Evolutionary conservation across 2,888 invertebrate genomes (phyloP).

Genomic region (Panopea generosa): DNA sequence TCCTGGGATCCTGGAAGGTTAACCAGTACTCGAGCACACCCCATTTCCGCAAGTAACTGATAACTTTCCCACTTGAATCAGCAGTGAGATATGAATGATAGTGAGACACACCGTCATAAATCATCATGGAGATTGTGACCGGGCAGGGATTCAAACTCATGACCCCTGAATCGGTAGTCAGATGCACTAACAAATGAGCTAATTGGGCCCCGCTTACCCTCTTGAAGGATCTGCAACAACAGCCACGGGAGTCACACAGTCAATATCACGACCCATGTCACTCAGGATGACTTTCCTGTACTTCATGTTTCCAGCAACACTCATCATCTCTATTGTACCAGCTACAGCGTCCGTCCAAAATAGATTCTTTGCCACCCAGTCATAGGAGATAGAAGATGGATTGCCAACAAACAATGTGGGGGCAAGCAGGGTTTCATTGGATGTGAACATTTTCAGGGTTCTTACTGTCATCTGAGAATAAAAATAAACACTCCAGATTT

Average conservation of each 20-base stretch:
- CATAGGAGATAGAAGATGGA: constrained; percentile 96
- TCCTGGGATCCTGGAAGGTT: too few relatives aligned
- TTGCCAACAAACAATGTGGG: constrained; percentile 88
- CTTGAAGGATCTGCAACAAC: constrained; percentile 96
- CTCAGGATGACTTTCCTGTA: constrained; percentile 94
- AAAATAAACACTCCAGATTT: too few relatives aligned
- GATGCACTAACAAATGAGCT: too few relatives aligned
- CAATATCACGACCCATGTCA: constrained; percentile 94
- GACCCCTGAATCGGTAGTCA: too few relatives aligned
- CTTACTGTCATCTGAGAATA: constrained; percentile 45
- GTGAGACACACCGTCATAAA: too few relatives aligned
- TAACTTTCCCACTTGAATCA: too few relatives aligned
- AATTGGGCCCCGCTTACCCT: constrained; percentile 87
- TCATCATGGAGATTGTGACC: too few relatives aligned
- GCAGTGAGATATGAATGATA: too few relatives aligned
- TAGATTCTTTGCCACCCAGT: constrained; percentile 98
- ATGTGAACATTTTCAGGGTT: constrained; percentile 86
- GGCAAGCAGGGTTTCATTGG: constrained; percentile 28
- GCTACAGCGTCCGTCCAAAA: constrained; percentile 93
- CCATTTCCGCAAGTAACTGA: too few relatives aligned
- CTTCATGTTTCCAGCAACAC: constrained; percentile 90
- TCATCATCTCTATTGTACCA: constrained; percentile 92
- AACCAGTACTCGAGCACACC: too few relatives aligned
- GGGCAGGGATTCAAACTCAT: too few relatives aligned
- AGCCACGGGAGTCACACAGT: constrained; percentile 94